Evolutionary conservation across 2,113 vertebrate species (phyloP).

Genomic region (Cheilinus undulatus): DNA sequence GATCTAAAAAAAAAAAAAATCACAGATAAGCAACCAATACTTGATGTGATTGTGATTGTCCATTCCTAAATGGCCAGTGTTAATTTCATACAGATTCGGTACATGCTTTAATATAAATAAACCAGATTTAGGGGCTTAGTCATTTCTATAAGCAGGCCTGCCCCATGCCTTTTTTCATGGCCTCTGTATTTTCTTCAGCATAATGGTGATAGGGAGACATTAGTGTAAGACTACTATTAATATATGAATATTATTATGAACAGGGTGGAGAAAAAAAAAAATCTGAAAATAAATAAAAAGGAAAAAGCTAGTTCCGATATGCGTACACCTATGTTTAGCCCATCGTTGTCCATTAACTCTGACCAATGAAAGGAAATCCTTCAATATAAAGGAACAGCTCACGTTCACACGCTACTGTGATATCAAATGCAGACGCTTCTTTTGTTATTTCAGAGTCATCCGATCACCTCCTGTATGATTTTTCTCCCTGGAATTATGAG

Average conservation of each 20-base stretch:
- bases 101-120: too few species aligned
- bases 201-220: not conserved
- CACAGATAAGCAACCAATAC: too few species aligned
- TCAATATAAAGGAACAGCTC: slow-evolving; percentile 1
- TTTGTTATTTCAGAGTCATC: slow-evolving; percentile 50
- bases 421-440: slow-evolving; percentile 10
- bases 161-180: too few species aligned
- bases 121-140: too few species aligned
- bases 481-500: slow-evolving; percentile 33
- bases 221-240: not conserved
- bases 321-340: not conserved
- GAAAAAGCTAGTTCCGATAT: not conserved
- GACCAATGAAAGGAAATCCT: slow-evolving; percentile 17
- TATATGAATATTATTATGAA: not conserved
- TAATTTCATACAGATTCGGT: too few species aligned
- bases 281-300: too few species aligned
- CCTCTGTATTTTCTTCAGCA: too few species aligned
- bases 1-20: too few species aligned
- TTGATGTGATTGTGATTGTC: too few species aligned
- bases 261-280: too few species aligned
- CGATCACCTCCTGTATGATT: slow-evolving; percentile 36
- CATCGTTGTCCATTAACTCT: slow-evolving; percentile 12
- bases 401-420: slow-evolving; percentile 44
- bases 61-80: too few species aligned
- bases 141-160: too few species aligned